phyloP scores from a whole-genome alignment of 1,140 invertebrate genomes.

The Adoxophyes honmai region DNA sequence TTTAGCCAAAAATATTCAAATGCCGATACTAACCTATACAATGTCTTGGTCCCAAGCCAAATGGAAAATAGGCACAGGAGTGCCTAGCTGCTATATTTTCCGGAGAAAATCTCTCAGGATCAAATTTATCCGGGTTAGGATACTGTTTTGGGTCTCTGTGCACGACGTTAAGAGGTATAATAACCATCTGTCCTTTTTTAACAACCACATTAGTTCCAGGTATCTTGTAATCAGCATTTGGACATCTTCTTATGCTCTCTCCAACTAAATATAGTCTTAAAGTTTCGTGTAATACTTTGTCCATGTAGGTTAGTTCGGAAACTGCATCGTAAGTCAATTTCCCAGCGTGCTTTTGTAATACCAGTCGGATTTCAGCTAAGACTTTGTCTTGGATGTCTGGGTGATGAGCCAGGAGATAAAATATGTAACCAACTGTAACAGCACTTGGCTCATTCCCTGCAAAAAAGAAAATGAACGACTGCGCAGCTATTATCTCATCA shows the following conservation, averaged over 20 bases:
- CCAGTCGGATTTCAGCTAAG: background rate
- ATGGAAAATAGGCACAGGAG: background rate
- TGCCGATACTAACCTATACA: constrained; percentile 23
- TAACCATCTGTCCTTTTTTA: background rate
- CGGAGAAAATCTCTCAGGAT: constrained; percentile 9
- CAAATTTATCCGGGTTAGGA: background rate
- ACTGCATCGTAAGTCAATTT: background rate
- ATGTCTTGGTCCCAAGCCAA: background rate
- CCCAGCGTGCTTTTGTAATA: background rate
- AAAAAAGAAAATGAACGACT: background rate
- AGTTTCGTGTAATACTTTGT: background rate
- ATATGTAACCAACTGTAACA: constrained; percentile 16
- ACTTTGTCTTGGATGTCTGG: background rate
- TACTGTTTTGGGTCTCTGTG: background rate
- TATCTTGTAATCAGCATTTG: background rate
- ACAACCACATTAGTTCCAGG: background rate
- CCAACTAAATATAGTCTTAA: background rate
- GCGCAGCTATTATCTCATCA: constrained; percentile 45
- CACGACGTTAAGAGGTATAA: background rate
- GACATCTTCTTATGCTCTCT: background rate
- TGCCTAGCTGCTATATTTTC: background rate
- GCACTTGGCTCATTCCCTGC: background rate
- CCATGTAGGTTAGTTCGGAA: background rate
- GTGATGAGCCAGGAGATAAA: background rate
- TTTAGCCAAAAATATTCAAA: too few relatives aligned